phyloP scores from a whole-genome alignment of 1,140 invertebrate species.

The Meloidogyne hapla region DNA sequence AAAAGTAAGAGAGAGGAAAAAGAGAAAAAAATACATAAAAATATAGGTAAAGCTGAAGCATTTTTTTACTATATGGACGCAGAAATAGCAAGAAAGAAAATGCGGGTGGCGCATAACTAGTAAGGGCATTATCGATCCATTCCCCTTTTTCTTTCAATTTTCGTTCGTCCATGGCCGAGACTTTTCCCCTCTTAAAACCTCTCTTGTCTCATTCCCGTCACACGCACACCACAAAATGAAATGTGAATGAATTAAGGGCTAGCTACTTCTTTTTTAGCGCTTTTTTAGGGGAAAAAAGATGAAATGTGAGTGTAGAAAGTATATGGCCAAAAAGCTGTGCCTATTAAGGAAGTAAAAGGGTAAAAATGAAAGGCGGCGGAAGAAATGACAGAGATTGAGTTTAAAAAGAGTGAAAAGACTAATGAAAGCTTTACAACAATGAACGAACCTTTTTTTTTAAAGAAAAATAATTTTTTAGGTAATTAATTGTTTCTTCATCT shows the following conservation, averaged over 20 bases:
- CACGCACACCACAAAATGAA: neutral
- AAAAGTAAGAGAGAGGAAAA: neutral
- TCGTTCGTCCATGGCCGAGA: too few species aligned
- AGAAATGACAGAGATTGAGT: neutral
- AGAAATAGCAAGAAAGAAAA: neutral
- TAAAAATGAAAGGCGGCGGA: neutral
- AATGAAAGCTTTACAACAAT: too few species aligned
- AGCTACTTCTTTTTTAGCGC: too few species aligned
- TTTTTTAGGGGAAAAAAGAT: neutral
- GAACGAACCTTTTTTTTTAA: too few species aligned
- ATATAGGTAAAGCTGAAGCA: neutral
- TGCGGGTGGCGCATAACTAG: neutral
- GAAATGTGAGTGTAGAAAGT: neutral
- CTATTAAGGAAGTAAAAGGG: neutral
- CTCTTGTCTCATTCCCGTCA: neutral
- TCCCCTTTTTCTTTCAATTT: neutral
- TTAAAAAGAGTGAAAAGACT: neutral
- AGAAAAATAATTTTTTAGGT: too few species aligned
- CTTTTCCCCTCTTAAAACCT: neutral
- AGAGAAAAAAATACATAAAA: neutral
- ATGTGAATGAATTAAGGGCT: neutral
- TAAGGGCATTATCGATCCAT: neutral
- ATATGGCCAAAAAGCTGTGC: neutral
- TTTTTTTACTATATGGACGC: conserved; percentile 1
- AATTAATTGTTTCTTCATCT: too few species aligned